Percentiles rank a stretch among this genome's conserved stretches.
These are phyloP conservation scores for Megaceryle alcyon DNA, from an alignment of 2,797 vertebrate genomes.

Conservation along the genomic window DNA sequence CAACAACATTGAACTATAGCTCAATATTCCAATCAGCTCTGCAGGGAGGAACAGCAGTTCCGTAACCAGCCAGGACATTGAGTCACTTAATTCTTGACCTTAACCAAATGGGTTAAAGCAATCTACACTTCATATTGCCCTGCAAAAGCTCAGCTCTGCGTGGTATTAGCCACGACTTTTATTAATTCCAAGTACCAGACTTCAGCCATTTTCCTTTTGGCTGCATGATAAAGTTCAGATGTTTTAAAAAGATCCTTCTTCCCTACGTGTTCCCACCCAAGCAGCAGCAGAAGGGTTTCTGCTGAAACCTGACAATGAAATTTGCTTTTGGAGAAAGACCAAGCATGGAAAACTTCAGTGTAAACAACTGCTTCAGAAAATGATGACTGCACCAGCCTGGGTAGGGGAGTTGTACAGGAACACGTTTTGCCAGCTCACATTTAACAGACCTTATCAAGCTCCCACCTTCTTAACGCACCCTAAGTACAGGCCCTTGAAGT, in stretches of 20 bases:
- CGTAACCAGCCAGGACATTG: neutral
- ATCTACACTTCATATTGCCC: neutral
- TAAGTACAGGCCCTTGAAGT: neutral
- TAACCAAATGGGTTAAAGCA: conserved; percentile 26
- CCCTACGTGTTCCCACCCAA: conserved; percentile 18
- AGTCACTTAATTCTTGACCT: conserved; percentile 34
- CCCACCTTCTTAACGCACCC: neutral
- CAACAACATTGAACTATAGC: neutral
- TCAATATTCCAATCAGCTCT: conserved; percentile 45
- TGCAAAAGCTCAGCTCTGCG: neutral
- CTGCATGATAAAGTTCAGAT: conserved; percentile 31
- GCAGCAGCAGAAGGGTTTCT: conserved; percentile 43
- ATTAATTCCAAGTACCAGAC: neutral
- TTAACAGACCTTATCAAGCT: neutral
- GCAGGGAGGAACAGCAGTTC: neutral
- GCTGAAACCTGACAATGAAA: conserved; percentile 30
- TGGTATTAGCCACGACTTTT: neutral
- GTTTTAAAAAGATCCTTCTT: conserved; percentile 13
- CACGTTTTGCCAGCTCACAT: neutral
- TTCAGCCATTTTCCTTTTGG: neutral
- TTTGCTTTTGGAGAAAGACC: conserved; percentile 17
- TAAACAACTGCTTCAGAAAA: conserved; percentile 38
- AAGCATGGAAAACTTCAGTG: neutral
- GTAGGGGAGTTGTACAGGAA: neutral
- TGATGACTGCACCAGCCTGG: neutral